Evolutionary conservation across 1,140 invertebrate species (phyloP).

Genomic region (Aphidius ervi): DNA sequence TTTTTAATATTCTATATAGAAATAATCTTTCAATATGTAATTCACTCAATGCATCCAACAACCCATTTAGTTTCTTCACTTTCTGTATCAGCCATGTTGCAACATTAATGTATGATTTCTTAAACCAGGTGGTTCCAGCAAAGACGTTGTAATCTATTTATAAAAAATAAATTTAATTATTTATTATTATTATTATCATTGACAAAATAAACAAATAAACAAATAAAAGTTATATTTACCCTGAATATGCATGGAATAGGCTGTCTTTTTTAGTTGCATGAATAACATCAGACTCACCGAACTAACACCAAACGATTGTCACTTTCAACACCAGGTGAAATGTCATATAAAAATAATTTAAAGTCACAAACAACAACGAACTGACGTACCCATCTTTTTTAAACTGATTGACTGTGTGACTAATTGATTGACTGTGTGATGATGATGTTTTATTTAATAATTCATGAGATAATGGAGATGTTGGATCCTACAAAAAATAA

Average conservation of each 20-base stretch:
- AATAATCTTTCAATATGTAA: too few species aligned
- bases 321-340: conserved; percentile 90
- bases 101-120: conserved; percentile 89
- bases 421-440: conserved; percentile 38
- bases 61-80: conserved; percentile 98
- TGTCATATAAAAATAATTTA: conserved; percentile 98
- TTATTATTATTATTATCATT: too few species aligned
- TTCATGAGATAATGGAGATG: conserved; percentile 56
- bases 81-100: conserved; percentile 91
- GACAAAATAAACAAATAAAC: not conserved
- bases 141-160: conserved; percentile 82
- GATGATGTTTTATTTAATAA: conserved; percentile 46
- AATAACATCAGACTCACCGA: conserved; percentile 96
- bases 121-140: conserved; percentile 80
- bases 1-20: conserved; percentile 87
- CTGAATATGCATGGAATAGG: conserved; percentile 99
- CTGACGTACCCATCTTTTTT: conserved; percentile 95
- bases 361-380: conserved; percentile 99
- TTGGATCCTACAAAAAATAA: conserved; percentile 53
- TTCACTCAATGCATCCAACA: conserved; percentile 83
- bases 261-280: conserved; percentile 98
- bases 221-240: conserved; percentile 58
- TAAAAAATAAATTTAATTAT: not conserved
- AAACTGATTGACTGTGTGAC: conserved; percentile 58
- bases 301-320: conserved; percentile 94